Percentiles rank a stretch among this genome's conserved stretches.
Evolutionary conservation across 2,888 invertebrate species (phyloP).

Genomic region (Napeogenes sylphis): DNA sequence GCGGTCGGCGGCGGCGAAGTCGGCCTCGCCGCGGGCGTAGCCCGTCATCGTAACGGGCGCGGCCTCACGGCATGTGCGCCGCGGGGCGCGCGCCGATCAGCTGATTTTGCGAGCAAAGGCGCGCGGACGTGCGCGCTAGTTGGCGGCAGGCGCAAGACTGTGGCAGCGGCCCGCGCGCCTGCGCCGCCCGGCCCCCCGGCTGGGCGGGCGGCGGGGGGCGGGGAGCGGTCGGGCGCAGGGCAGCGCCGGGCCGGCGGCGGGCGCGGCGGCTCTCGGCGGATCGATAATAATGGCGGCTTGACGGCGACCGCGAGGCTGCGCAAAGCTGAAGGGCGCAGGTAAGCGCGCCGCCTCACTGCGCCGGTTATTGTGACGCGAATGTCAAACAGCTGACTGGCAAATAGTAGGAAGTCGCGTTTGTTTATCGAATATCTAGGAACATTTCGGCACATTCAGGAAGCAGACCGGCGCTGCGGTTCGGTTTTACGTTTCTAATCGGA

Average conservation of each 20-base stretch:
- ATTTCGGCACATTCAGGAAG: constrained; percentile 27
- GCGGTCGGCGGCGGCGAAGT: constrained; percentile 71
- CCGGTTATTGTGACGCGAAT: constrained; percentile 46
- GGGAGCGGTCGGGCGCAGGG: constrained; percentile 28
- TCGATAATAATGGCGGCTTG: constrained; percentile 56
- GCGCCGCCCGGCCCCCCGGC: constrained; percentile 46
- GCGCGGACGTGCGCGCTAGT: constrained; percentile 59
- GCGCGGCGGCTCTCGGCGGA: constrained; percentile 37
- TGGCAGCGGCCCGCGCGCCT: constrained; percentile 43
- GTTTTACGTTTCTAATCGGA: constrained; percentile 22
- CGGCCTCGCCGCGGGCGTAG: constrained; percentile 73
- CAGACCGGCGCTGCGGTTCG: constrained; percentile 15
- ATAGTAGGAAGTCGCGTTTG: constrained; percentile 43
- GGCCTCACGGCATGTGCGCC: constrained; percentile 74
- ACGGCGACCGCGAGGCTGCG: constrained; percentile 29
- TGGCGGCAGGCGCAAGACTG: constrained; percentile 62
- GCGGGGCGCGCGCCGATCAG: constrained; percentile 71
- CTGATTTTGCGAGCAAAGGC: constrained; percentile 56
- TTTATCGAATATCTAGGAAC: constrained; percentile 17
- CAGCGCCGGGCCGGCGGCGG: constrained; percentile 37
- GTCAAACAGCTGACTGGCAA: constrained; percentile 69
- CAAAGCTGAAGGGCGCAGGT: constrained; percentile 18
- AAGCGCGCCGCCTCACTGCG: constrained; percentile 28
- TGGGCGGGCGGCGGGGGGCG: constrained; percentile 36
- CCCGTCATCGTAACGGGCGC: constrained; percentile 72